Evolutionary conservation across 1,140 invertebrate genomes (phyloP).

Genomic region (Palaemon carinicauda): DNA sequence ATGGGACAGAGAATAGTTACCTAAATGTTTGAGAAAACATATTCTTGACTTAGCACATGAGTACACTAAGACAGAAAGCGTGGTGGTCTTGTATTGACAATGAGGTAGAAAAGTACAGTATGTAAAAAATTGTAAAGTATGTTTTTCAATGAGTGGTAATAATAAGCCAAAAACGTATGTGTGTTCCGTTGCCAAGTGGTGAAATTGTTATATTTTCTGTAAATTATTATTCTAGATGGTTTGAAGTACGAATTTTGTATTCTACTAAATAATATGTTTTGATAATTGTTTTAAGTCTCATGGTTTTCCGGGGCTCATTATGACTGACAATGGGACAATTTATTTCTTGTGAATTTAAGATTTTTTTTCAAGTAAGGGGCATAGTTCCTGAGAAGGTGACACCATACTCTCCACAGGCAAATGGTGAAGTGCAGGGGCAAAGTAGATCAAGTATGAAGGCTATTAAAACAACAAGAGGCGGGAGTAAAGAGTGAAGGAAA

Average conservation of each 20-base stretch:
- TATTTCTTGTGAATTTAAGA: neutral
- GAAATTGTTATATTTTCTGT: neutral
- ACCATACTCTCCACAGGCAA: neutral
- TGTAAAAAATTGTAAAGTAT: too few species aligned
- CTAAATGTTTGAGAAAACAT: too few species aligned
- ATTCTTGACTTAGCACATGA: too few species aligned
- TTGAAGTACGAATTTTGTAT: neutral
- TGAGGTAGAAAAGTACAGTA: too few species aligned
- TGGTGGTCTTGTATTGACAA: too few species aligned
- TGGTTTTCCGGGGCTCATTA: neutral
- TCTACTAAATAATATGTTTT: neutral
- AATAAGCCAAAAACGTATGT: neutral
- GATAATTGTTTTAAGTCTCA: neutral
- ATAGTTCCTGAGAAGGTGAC: neutral
- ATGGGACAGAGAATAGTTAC: too few species aligned
- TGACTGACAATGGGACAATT: neutral
- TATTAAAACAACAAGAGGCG: neutral
- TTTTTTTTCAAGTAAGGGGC: neutral
- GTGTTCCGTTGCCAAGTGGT: neutral
- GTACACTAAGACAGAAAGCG: too few species aligned
- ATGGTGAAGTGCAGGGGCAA: neutral
- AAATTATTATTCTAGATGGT: constrained; percentile 1
- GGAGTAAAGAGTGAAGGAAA: neutral
- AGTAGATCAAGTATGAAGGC: neutral
- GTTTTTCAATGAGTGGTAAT: neutral